Evolutionary conservation across 2,797 vertebrate genomes (phyloP).

Genomic region (Gadopsis marmoratus): DNA sequence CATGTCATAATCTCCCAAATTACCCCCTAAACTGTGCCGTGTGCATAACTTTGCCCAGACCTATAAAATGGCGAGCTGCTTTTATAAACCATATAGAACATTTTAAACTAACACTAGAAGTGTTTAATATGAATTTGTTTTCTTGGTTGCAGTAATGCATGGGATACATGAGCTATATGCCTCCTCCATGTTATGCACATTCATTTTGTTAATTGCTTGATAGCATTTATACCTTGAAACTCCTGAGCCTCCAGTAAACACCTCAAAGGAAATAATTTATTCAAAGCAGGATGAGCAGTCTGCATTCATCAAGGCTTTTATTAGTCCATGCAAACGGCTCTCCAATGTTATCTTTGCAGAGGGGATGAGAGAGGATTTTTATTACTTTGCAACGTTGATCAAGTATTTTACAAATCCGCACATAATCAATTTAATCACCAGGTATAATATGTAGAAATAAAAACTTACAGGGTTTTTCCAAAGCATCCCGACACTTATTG

Average conservation of each 20-base stretch:
- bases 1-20: conserved; percentile 78
- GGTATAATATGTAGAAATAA: conserved; percentile 15
- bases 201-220: conserved; percentile 34
- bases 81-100: conserved; percentile 43
- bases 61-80: conserved; percentile 47
- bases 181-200: conserved; percentile 17
- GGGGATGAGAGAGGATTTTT: conserved; percentile 17
- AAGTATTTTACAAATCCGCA: conserved; percentile 31
- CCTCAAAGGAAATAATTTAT: conserved; percentile 57
- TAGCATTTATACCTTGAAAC: conserved; percentile 25
- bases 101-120: conserved; percentile 35
- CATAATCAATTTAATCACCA: conserved; percentile 23
- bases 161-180: neutral
- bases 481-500: conserved; percentile 4
- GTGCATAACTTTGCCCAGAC: conserved; percentile 41
- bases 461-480: conserved; percentile 10
- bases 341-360: conserved; percentile 14
- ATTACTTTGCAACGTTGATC: conserved; percentile 22
- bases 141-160: conserved; percentile 12
- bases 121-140: conserved; percentile 44
- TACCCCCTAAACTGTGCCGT: conserved; percentile 65
- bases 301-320: conserved; percentile 49
- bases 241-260: conserved; percentile 35
- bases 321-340: conserved; percentile 50
- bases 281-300: conserved; percentile 44